These are phyloP conservation scores for Nerophis ophidion DNA, from an alignment of 2,113 vertebrate species.

Conservation along the genomic window DNA sequence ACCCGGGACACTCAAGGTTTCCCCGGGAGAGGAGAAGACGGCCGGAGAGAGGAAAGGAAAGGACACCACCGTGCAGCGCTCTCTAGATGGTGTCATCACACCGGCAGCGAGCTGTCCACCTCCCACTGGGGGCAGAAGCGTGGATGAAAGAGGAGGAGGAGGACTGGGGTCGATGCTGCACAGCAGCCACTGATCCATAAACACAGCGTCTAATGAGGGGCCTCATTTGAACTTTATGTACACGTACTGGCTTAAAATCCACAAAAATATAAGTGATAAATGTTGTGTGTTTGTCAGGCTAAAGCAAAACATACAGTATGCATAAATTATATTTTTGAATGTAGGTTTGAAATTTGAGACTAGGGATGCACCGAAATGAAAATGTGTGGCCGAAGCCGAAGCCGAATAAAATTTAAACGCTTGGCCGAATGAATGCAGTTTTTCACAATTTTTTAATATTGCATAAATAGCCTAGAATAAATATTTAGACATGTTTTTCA, in stretches of 20 bases:
- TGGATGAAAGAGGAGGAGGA: conserved; percentile 33
- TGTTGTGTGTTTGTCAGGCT: too few relatives aligned
- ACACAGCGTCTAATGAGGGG: conserved; percentile 54
- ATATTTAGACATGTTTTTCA: too few relatives aligned
- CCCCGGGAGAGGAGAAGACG: conserved; percentile 49
- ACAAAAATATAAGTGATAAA: background rate
- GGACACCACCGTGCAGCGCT: too few relatives aligned
- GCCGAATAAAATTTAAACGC: too few relatives aligned
- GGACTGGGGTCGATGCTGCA: conserved; percentile 37
- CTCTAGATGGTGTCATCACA: conserved; percentile 72
- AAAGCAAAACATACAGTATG: too few relatives aligned
- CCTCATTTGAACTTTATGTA: conserved; percentile 58
- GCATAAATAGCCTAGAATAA: too few relatives aligned
- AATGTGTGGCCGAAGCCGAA: too few relatives aligned
- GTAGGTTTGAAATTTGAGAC: too few relatives aligned
- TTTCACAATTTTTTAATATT: too few relatives aligned
- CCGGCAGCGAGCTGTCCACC: conserved; percentile 47
- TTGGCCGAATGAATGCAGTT: too few relatives aligned
- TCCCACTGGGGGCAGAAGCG: conserved; percentile 48
- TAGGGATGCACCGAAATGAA: too few relatives aligned
- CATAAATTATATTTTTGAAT: too few relatives aligned
- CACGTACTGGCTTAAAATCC: conserved; percentile 20
- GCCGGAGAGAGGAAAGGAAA: conserved; percentile 7
- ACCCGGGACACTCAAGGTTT: conserved; percentile 67
- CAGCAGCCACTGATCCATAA: conserved; percentile 62